Conservation (phyloP, 2,888 invertebrate genomes). For the Cancer borealis region DNA sequence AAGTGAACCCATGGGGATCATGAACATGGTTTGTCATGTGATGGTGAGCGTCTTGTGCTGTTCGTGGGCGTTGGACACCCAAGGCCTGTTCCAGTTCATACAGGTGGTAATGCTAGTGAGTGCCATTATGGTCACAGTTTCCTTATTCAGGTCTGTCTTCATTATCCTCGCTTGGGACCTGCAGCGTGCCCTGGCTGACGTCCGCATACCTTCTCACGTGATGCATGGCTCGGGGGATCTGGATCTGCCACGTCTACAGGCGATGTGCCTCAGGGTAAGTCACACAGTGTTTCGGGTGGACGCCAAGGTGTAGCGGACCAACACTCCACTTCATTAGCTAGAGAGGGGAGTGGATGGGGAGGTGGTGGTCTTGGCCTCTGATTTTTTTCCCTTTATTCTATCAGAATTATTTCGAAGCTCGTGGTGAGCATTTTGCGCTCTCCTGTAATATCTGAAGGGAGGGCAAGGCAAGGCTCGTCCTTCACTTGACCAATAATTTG, state of each 20-base stretch:
- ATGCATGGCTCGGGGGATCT: background rate
- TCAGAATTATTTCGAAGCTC: background rate
- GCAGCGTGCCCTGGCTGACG: background rate
- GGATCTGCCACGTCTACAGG: background rate
- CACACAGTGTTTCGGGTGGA: too few species aligned
- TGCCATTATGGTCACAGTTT: background rate
- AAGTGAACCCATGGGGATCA: background rate
- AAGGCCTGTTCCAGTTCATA: background rate
- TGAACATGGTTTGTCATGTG: background rate
- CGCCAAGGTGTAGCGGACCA: too few species aligned
- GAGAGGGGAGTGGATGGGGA: too few species aligned
- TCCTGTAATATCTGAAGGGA: background rate
- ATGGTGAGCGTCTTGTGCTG: background rate
- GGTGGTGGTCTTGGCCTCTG: background rate
- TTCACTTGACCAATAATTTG: too few species aligned
- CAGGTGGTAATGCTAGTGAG: background rate
- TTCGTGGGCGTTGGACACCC: background rate
- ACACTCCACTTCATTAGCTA: too few species aligned
- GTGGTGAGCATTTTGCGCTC: background rate
- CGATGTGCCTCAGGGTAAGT: constrained; percentile 17
- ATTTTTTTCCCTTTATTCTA: background rate
- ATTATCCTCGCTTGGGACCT: background rate
- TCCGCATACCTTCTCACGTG: background rate
- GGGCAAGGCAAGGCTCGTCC: too few species aligned
- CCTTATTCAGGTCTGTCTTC: background rate